phyloP scores from a whole-genome alignment of 2,797 vertebrate genomes.

The Gobionotothen gibberifrons region DNA sequence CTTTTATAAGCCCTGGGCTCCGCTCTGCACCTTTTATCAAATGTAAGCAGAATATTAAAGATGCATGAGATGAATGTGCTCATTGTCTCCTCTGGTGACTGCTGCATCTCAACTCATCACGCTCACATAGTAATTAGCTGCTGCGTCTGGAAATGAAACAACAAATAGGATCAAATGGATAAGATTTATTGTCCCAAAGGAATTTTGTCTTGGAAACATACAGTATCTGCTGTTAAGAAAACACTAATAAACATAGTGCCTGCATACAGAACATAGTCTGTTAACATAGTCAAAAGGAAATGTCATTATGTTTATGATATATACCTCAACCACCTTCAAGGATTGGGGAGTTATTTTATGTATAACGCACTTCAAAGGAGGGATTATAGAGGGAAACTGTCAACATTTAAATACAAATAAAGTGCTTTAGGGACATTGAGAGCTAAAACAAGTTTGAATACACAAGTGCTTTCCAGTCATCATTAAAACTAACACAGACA shows the following conservation, averaged over 20 bases:
- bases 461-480: slow-evolving; percentile 54
- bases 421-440: slow-evolving; percentile 24
- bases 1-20: slow-evolving; percentile 78
- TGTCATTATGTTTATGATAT: slow-evolving; percentile 67
- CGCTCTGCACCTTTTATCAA: slow-evolving; percentile 74
- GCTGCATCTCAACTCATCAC: slow-evolving; percentile 63
- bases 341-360: slow-evolving; percentile 56
- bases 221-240: too few relatives aligned
- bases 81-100: slow-evolving; percentile 72
- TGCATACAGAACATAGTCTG: too few relatives aligned
- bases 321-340: slow-evolving; percentile 60
- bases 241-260: too few relatives aligned
- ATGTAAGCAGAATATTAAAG: slow-evolving; percentile 76
- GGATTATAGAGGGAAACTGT: slow-evolving; percentile 39
- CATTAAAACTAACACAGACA: slow-evolving; percentile 74
- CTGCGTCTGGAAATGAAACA: slow-evolving; percentile 48
- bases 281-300: slow-evolving; percentile 25
- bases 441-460: slow-evolving; percentile 54
- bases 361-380: not conserved
- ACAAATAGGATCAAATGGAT: too few relatives aligned
- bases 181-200: too few relatives aligned
- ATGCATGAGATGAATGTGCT: slow-evolving; percentile 77
- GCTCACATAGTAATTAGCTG: slow-evolving; percentile 69
- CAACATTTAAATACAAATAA: slow-evolving; percentile 39
- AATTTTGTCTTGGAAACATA: too few relatives aligned